These are phyloP conservation scores for Entomobrya multifasciata DNA, from an alignment of 2,888 invertebrate species.

Conservation along the genomic window DNA sequence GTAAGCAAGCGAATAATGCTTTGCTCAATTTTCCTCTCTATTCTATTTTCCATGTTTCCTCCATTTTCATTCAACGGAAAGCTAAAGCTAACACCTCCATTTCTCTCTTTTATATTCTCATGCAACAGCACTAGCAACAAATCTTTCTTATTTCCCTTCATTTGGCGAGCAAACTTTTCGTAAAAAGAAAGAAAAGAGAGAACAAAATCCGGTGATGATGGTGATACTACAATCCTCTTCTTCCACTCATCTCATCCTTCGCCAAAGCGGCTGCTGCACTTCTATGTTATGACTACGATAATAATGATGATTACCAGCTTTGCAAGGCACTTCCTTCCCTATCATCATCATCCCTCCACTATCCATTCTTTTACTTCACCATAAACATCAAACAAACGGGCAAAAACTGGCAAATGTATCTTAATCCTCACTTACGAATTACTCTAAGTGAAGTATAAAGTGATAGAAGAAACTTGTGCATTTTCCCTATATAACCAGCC, in stretches of 20 bases:
- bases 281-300: slow-evolving; percentile 65
- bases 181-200: slow-evolving; percentile 12
- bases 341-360: slow-evolving; percentile 47
- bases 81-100: slow-evolving; percentile 43
- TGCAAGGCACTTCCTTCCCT: slow-evolving; percentile 65
- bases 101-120: slow-evolving; percentile 1
- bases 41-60: not conserved
- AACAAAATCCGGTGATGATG: slow-evolving; percentile 43
- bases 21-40: slow-evolving; percentile 18
- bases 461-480: slow-evolving; percentile 27
- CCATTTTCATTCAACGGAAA: slow-evolving; percentile 3
- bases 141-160: slow-evolving; percentile 56
- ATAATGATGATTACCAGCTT: slow-evolving; percentile 73
- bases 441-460: slow-evolving; percentile 41
- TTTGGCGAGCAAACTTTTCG: slow-evolving; percentile 53
- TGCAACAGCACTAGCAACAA: slow-evolving; percentile 36
- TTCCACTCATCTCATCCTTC: slow-evolving; percentile 6
- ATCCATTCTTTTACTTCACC: slow-evolving; percentile 52
- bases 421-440: slow-evolving; percentile 68
- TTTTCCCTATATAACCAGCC: not conserved
- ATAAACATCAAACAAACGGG: slow-evolving; percentile 58
- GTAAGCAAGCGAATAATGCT: slow-evolving; percentile 31
- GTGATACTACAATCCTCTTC: slow-evolving; percentile 21
- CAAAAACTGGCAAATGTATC: slow-evolving; percentile 61
- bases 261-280: slow-evolving; percentile 37